Evolutionary conservation across 2,797 vertebrate species (phyloP).

Genomic region (Manis crassicaudata): DNA sequence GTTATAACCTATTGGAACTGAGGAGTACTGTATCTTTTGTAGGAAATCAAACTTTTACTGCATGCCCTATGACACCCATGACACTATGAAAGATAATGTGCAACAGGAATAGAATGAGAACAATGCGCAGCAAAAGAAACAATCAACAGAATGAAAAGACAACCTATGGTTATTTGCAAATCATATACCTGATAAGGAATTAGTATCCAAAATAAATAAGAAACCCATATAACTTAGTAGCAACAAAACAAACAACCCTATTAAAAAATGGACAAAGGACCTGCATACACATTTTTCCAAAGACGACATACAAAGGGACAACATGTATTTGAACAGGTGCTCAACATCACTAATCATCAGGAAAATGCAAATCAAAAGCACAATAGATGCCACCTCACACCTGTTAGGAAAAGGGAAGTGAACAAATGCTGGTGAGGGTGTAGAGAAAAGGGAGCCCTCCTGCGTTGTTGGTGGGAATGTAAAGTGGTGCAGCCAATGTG

Average conservation of each 20-base stretch:
- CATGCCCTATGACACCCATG: background rate
- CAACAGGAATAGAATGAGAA: background rate
- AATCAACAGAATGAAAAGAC: background rate
- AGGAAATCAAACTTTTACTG: background rate
- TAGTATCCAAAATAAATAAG: background rate
- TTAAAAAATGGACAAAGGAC: background rate
- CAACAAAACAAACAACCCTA: background rate
- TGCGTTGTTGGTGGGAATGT: background rate
- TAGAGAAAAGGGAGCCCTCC: background rate
- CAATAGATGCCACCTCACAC: background rate
- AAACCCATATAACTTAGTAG: background rate
- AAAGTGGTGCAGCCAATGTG: background rate
- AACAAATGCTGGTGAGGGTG: background rate
- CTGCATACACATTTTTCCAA: background rate
- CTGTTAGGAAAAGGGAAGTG: background rate
- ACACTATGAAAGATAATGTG: background rate
- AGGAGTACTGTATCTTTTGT: background rate
- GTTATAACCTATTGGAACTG: background rate
- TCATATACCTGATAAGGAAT: background rate
- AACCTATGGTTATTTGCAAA: background rate
- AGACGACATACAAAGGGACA: background rate
- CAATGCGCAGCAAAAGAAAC: background rate
- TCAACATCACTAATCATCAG: background rate
- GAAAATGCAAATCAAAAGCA: background rate
- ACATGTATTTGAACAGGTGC: background rate